Conservation (phyloP, 1,140 invertebrate species). For the Apis dorsata region DNA sequence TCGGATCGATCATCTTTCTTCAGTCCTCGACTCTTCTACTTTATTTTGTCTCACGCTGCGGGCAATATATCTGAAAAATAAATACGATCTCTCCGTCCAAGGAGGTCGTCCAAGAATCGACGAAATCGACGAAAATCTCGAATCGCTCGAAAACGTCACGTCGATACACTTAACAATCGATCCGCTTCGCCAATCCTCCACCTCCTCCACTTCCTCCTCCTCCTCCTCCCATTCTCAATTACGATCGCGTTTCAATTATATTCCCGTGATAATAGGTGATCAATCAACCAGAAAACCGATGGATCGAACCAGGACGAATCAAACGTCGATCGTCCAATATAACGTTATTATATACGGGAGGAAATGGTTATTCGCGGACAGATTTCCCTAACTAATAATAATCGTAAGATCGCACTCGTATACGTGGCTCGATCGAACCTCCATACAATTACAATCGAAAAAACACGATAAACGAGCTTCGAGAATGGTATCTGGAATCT, state of each 20-base stretch:
- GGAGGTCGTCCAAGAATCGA: neutral
- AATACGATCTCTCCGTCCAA: neutral
- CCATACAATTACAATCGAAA: neutral
- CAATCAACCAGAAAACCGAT: neutral
- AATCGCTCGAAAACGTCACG: neutral
- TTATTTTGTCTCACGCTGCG: neutral
- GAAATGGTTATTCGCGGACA: neutral
- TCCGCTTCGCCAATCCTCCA: neutral
- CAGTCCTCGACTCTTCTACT: neutral
- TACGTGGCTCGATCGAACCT: neutral
- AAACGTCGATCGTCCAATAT: conserved; percentile 1
- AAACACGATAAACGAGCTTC: neutral
- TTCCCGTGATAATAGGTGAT: neutral
- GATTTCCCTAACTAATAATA: conserved; percentile 28
- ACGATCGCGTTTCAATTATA: no score
- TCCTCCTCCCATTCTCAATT: no score
- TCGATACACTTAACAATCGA: neutral
- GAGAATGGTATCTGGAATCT: neutral
- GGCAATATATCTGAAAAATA: neutral
- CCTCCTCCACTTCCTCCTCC: no score
- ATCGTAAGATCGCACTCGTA: conserved; percentile 2
- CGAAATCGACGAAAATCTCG: neutral
- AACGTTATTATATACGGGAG: neutral
- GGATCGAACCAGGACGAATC: conserved; percentile 2
- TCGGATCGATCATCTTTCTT: neutral